phyloP scores from a whole-genome alignment of 2,888 invertebrate genomes.

The Slavum lentiscoides region DNA sequence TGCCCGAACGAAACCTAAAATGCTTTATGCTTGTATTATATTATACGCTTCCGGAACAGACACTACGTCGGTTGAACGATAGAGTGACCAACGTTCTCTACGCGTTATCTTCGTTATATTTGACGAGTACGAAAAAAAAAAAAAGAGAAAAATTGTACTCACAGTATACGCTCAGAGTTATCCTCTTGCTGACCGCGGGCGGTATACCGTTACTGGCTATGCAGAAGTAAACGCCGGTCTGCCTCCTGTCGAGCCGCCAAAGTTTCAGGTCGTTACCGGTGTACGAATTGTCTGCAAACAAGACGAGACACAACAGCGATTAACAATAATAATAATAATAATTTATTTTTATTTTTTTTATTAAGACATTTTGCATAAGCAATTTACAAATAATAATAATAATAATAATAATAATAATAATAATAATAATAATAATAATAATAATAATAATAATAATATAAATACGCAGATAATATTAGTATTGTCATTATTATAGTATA shows the following conservation, averaged over 20 bases:
- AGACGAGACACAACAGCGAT: constrained; percentile 4
- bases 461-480: not conserved
- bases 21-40: too few species aligned
- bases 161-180: constrained; percentile 88
- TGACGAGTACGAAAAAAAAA: not conserved
- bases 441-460: too few species aligned
- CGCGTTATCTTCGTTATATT: too few species aligned
- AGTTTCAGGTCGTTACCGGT: constrained; percentile 70
- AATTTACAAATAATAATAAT: too few species aligned
- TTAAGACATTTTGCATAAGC: too few species aligned
- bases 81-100: too few species aligned
- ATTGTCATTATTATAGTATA: not conserved
- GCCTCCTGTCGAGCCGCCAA: constrained; percentile 79
- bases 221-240: constrained; percentile 91
- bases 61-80: too few species aligned
- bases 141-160: constrained; percentile 63
- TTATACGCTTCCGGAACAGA: too few species aligned
- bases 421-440: too few species aligned
- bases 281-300: constrained; percentile 65
- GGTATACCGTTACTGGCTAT: constrained; percentile 93
- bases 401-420: too few species aligned
- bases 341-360: too few species aligned
- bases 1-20: too few species aligned
- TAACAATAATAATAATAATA: not conserved
- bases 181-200: constrained; percentile 85